Conservation (phyloP, 2,888 invertebrate species). For the Drosophila macrothrix region DNA sequence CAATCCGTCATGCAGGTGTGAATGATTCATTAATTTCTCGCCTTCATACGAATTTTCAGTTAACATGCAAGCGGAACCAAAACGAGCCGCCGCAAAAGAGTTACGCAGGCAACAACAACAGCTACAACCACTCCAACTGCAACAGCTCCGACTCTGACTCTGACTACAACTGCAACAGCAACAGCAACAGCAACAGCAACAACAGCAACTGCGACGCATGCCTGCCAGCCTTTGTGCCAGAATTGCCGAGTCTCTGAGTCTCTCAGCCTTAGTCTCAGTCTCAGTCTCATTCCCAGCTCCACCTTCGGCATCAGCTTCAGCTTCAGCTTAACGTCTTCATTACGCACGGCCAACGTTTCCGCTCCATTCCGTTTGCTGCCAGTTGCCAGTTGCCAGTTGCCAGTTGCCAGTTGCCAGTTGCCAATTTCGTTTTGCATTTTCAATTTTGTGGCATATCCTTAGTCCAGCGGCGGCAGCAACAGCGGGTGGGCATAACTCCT, state of each 20-base stretch:
- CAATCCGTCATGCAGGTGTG: slow-evolving; percentile 85
- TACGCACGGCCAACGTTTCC: slow-evolving; percentile 73
- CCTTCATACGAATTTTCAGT: slow-evolving; percentile 82
- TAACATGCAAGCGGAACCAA: slow-evolving; percentile 80
- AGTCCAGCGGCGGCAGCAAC: slow-evolving; percentile 28
- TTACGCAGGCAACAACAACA: slow-evolving; percentile 57
- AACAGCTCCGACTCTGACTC: slow-evolving; percentile 10
- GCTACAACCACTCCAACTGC: neutral
- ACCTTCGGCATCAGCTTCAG: slow-evolving; percentile 37
- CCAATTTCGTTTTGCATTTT: slow-evolving; percentile 80
- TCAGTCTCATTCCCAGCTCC: slow-evolving; percentile 1
- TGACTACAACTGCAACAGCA: neutral
- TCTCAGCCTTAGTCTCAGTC: neutral
- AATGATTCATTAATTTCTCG: slow-evolving; percentile 85
- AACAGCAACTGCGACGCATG: slow-evolving; percentile 57
- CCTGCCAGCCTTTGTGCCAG: slow-evolving; percentile 55
- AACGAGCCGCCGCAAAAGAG: slow-evolving; percentile 77
- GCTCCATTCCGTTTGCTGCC: slow-evolving; percentile 38
- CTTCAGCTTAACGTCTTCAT: slow-evolving; percentile 77
- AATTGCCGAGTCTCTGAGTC: slow-evolving; percentile 10
- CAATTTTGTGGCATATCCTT: slow-evolving; percentile 79
- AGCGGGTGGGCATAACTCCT: slow-evolving; percentile 62
- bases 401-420: slow-evolving; percentile 52
- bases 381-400: slow-evolving; percentile 26
- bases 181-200: slow-evolving; percentile 1